These are phyloP conservation scores for Nasonia vitripennis DNA, from an alignment of 1,140 invertebrate genomes.

Conservation along the genomic window DNA sequence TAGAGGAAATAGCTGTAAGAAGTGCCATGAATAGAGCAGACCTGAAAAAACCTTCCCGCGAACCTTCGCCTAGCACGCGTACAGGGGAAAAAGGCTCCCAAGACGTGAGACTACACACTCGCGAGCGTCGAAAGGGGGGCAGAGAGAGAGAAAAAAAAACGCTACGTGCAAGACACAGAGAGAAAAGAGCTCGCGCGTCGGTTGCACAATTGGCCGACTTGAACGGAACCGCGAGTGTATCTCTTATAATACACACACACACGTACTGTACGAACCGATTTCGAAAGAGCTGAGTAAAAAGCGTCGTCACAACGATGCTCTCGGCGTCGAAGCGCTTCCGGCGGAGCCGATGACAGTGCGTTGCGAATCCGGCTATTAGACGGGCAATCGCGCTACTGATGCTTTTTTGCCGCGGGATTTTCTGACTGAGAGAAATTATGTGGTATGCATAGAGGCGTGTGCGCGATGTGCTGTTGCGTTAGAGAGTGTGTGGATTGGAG, in stretches of 20 bases:
- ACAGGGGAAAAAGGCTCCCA: neutral
- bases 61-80: neutral
- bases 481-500: too few relatives aligned
- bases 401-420: neutral
- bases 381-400: neutral
- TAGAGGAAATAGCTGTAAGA: neutral
- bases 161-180: neutral
- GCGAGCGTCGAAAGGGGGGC: neutral
- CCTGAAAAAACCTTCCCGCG: neutral
- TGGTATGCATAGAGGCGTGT: too few relatives aligned
- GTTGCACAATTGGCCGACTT: conserved; percentile 14
- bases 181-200: neutral
- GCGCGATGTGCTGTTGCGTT: too few relatives aligned
- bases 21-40: neutral
- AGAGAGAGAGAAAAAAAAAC: neutral
- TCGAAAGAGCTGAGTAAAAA: conserved; percentile 23
- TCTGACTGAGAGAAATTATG: too few relatives aligned
- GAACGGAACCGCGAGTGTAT: neutral
- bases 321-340: neutral
- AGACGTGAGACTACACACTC: neutral
- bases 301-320: neutral
- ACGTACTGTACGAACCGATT: neutral
- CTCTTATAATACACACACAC: neutral
- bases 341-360: conserved; percentile 1
- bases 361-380: conserved; percentile 9